Conservation (phyloP, 1,140 invertebrate species). For the Drosophila saltans region DNA sequence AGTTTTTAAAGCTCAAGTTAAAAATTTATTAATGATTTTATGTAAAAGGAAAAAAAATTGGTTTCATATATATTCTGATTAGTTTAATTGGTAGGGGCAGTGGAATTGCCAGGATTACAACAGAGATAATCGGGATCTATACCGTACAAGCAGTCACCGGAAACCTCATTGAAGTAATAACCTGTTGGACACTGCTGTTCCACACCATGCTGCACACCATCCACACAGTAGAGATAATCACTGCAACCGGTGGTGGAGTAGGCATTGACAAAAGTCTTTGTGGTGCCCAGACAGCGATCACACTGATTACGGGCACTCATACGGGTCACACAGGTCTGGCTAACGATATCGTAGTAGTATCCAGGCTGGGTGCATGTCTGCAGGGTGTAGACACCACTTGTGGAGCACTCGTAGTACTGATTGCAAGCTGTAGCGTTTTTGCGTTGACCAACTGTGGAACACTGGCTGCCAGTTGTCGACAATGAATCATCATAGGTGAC, state of each 20-base stretch:
- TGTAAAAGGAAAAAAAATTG: too few relatives aligned
- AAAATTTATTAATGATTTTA: neutral
- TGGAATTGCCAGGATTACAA: constrained; percentile 34
- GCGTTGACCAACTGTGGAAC: constrained; percentile 17
- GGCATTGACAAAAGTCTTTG: constrained; percentile 51
- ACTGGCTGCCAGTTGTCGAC: constrained; percentile 11
- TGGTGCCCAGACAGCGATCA: constrained; percentile 54
- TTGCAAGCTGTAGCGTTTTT: constrained; percentile 43
- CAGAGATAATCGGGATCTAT: constrained; percentile 34
- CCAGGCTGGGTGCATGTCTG: constrained; percentile 27
- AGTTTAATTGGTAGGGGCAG: neutral
- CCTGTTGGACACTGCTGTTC: constrained; percentile 28
- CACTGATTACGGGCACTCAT: constrained; percentile 48
- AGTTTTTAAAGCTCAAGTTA: neutral
- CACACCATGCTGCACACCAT: constrained; percentile 36
- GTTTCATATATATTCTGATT: too few relatives aligned
- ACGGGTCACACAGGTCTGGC: constrained; percentile 40
- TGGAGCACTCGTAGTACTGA: constrained; percentile 47
- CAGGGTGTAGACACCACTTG: constrained; percentile 14
- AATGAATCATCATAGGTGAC: constrained; percentile 51
- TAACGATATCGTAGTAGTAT: constrained; percentile 44
- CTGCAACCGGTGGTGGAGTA: constrained; percentile 42
- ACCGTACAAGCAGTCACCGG: constrained; percentile 2
- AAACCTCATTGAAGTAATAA: constrained; percentile 48
- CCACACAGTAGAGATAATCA: constrained; percentile 46